Evolutionary conservation across 2,888 invertebrate genomes (phyloP).

Genomic region (Axea sp.): DNA sequence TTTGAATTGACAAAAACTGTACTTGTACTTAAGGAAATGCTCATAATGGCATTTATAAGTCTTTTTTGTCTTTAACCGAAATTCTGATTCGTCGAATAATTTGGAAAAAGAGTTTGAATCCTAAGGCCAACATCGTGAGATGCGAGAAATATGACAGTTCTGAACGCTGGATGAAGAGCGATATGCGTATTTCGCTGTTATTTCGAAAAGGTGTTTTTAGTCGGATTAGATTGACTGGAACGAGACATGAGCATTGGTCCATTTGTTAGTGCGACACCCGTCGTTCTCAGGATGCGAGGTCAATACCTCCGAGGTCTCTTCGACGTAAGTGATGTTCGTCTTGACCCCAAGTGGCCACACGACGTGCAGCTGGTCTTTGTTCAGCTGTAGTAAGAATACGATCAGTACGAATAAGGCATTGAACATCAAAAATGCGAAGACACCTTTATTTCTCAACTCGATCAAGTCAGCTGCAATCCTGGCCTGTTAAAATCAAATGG

Average conservation of each 20-base stretch:
- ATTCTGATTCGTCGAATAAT: too few relatives aligned
- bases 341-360: constrained; percentile 97
- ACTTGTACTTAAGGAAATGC: too few relatives aligned
- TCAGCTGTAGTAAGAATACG: constrained; percentile 98
- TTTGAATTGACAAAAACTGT: too few relatives aligned
- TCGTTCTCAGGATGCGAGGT: constrained; percentile 54
- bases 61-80: too few relatives aligned
- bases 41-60: too few relatives aligned
- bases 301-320: constrained; percentile 93
- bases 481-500: constrained; percentile 84
- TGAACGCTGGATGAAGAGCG: too few relatives aligned
- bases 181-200: too few relatives aligned
- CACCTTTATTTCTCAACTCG: constrained; percentile 97
- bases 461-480: constrained; percentile 94
- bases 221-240: neutral
- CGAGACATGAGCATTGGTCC: constrained; percentile 55
- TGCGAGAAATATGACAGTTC: too few relatives aligned
- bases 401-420: constrained; percentile 99
- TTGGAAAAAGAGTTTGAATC: too few relatives aligned
- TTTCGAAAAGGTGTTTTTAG: neutral
- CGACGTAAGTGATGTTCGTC: constrained; percentile 95
- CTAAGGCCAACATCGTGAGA: too few relatives aligned
- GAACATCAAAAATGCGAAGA: constrained; percentile 99
- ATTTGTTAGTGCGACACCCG: constrained; percentile 64
- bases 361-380: constrained; percentile 98